Base-by-base conservation (phyloP, 2,797 vertebrate species). In the Chiroxiphia lanceolata region DNA sequence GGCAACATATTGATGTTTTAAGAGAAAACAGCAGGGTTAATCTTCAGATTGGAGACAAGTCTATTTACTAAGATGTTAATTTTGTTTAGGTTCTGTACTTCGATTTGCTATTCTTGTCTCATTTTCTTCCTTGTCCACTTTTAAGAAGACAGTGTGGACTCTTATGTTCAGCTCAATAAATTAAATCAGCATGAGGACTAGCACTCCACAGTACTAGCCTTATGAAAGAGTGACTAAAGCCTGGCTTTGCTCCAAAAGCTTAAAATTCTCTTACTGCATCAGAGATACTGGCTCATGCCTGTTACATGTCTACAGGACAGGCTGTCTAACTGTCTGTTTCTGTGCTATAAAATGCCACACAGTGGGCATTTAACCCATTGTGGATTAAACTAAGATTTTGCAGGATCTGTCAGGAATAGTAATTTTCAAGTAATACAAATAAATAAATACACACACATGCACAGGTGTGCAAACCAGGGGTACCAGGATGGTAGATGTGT, bases 151-250 rank as follows among this genome's bases (percentile, higher is more conserved):
- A 34, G 31, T 48, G 7, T 78, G 57, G 2, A 2, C 40, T 78
- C 9, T 53, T 81, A 29, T 26, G 25, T 53, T 89, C 36, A 78
- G 40, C 53, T 40, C 82, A 51, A 83, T 83, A 76, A 90, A 95
- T 54, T 59, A 87, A 95, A 95, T 80, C 61, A 70, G 38, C 64
- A 65, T 1, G 0, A 69, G 83, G 44, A 76, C 2, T 12, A 90
- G 29, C 40, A 81, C 56, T 72, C 27, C 38, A 61, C 48, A 59
- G 54, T 29, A 67, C 42, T 77, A 87, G 68, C 90, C 77, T 87
- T 72, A 82, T 76, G 93, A 96, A 89, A 94, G 54, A 82, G 86
- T 95, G 87, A 96, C 57, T 94, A 85, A 93, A 84, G 60, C 47
- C 76, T 81, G 65, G 57, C 54, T 68, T 87, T 91, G n/a, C 78